Base-by-base conservation (phyloP, 23 tunicate genomes). In the Styela clava region DNA sequence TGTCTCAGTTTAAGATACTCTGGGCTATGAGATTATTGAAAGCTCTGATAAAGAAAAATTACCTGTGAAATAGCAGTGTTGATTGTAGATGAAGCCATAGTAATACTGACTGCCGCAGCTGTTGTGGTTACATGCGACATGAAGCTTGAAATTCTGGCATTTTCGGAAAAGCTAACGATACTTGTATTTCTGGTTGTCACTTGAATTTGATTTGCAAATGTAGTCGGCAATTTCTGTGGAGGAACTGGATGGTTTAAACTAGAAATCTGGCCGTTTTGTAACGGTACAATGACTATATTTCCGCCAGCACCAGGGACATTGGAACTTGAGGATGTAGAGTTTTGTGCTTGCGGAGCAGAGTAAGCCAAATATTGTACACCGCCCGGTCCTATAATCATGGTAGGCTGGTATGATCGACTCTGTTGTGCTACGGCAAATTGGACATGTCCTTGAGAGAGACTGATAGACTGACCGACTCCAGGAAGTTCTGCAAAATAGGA, bases 211-310 rank as follows among this genome's bases (percentile, higher is more conserved):
- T 44, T 44, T 44, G 56, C 7, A 44, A 44, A 44, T 44, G 56
- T 44, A 5, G 12, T 12, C 12, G 56, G 34, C 35, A 32, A 5
- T 32, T 71, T 71, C 7, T 35, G 24, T 21, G 77, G 32, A 21
- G 37, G 37, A 28, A 71, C 16, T 3, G 77, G 77, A 33, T 71
- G 77, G 37, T 30, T 32, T 16, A 16, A 19, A 21, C 31, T 36
- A 23, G 81, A 76, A 33, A 76, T 76, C 81, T 76, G 81, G 7
- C 81, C 81, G 26, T 76, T 36, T 25, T 76, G 81, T 44, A 76
- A 19, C 7, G 81, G 81, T 24, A 76, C 81, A 9, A 76, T 76
- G 9, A 76, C 81, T 23, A 76, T 76, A 26, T 76, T 76, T 20
- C 56, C 56, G 12, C 56, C 56, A 44, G 56, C 7, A 20, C 77